Evolutionary conservation across 2,888 invertebrate species (phyloP).

Genomic region (Matsumyia berberina): DNA sequence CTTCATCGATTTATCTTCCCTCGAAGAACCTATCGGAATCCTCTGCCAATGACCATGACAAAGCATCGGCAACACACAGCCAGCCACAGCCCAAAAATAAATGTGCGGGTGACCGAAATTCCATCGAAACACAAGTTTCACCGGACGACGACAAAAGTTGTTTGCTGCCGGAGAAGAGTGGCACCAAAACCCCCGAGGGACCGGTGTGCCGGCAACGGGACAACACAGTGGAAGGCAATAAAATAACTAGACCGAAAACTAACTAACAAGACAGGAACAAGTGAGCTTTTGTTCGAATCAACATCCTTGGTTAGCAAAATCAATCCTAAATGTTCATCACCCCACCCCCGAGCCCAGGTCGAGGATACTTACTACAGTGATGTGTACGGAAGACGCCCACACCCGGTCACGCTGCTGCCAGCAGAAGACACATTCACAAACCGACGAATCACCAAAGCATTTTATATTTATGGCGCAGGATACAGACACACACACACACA

Average conservation of each 20-base stretch:
- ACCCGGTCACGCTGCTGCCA: slow-evolving; percentile 16
- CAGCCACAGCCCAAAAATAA: slow-evolving; percentile 55
- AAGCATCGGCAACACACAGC: slow-evolving; percentile 40
- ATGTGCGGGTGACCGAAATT: slow-evolving; percentile 77
- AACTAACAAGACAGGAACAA: slow-evolving; percentile 79
- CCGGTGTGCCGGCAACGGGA: slow-evolving; percentile 31
- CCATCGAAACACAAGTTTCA: slow-evolving; percentile 63
- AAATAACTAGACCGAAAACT: slow-evolving; percentile 79
- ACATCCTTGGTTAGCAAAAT: slow-evolving; percentile 77
- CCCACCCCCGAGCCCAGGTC: slow-evolving; percentile 36
- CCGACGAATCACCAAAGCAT: slow-evolving; percentile 65
- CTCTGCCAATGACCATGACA: slow-evolving; percentile 67
- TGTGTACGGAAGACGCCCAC: slow-evolving; percentile 37
- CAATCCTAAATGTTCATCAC: slow-evolving; percentile 77
- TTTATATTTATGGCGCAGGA: slow-evolving; percentile 69
- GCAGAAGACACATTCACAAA: slow-evolving; percentile 57
- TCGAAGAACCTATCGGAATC: slow-evolving; percentile 57
- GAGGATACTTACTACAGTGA: slow-evolving; percentile 50
- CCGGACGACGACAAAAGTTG: slow-evolving; percentile 66
- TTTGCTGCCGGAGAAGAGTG: slow-evolving; percentile 37
- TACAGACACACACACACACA: slow-evolving; percentile 28
- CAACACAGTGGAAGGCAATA: slow-evolving; percentile 72
- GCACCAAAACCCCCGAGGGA: slow-evolving; percentile 35
- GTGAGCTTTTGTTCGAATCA: slow-evolving; percentile 77
- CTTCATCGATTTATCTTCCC: slow-evolving; percentile 69